Percentiles rank a stretch among this genome's conserved stretches.
Evolutionary conservation across 2,888 invertebrate genomes (phyloP).

Genomic region (Ferdinandea cuprea): DNA sequence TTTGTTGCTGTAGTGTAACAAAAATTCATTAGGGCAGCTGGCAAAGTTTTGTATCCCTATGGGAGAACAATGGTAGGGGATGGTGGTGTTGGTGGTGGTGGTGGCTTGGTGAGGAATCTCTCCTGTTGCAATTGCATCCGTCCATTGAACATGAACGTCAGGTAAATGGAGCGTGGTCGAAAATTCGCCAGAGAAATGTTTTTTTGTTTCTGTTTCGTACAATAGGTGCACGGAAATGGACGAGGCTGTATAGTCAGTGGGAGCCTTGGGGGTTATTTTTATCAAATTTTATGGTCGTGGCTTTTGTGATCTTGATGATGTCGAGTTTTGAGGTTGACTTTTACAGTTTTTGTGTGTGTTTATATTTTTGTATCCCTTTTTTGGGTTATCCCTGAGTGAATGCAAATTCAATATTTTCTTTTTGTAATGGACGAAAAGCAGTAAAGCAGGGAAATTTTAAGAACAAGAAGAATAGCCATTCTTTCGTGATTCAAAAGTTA

Average conservation of each 20-base stretch:
- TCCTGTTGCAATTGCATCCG: slow-evolving; percentile 36
- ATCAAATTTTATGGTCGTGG: slow-evolving; percentile 69
- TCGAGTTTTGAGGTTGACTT: slow-evolving; percentile 53
- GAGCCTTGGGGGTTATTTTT: slow-evolving; percentile 56
- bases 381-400: slow-evolving; percentile 38
- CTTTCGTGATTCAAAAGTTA: neutral
- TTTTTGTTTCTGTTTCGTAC: slow-evolving; percentile 14
- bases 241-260: neutral
- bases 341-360: slow-evolving; percentile 38
- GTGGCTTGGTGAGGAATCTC: slow-evolving; percentile 4
- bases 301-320: slow-evolving; percentile 68
- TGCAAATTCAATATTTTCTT: slow-evolving; percentile 65
- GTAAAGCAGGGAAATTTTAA: neutral
- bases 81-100: slow-evolving; percentile 4
- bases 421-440: slow-evolving; percentile 3
- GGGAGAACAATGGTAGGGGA: neutral
- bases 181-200: slow-evolving; percentile 44
- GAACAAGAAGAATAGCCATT: neutral
- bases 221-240: slow-evolving; percentile 4
- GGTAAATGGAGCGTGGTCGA: slow-evolving; percentile 67
- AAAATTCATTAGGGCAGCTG: slow-evolving; percentile 63
- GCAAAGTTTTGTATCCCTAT: slow-evolving; percentile 36
- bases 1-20: slow-evolving; percentile 54
- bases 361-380: neutral
- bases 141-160: slow-evolving; percentile 65